Conservation (phyloP, 2,797 vertebrate genomes). For the Hyperoplus lanceolatus region DNA sequence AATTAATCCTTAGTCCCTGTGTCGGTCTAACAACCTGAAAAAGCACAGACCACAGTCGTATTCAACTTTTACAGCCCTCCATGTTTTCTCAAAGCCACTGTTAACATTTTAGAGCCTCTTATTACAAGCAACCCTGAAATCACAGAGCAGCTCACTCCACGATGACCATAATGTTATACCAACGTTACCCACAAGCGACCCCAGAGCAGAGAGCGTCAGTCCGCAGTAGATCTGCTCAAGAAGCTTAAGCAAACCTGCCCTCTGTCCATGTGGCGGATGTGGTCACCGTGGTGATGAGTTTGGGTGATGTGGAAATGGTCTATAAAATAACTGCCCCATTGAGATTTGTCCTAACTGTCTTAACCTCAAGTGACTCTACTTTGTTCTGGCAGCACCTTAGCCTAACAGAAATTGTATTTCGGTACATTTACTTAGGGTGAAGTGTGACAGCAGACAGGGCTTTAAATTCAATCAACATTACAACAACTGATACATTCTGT, state of each 20-base stretch:
- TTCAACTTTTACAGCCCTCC: conserved; percentile 43
- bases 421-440: conserved; percentile 31
- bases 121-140: conserved; percentile 63
- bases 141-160: conserved; percentile 55
- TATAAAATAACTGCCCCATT: conserved; percentile 40
- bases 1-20: conserved; percentile 1
- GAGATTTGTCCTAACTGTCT: conserved; percentile 36
- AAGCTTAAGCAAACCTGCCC: conserved; percentile 14
- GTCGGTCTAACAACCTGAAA: conserved; percentile 39
- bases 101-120: conserved; percentile 57
- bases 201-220: conserved; percentile 37
- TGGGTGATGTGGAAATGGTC: conserved; percentile 51
- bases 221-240: not conserved
- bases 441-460: not conserved
- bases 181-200: conserved; percentile 56
- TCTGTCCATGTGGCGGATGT: conserved; percentile 45
- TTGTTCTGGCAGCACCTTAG: conserved; percentile 44
- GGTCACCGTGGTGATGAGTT: conserved; percentile 62
- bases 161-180: conserved; percentile 66
- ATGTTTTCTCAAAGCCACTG: conserved; percentile 44
- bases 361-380: conserved; percentile 52
- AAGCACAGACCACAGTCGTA: conserved; percentile 36
- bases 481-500: not conserved
- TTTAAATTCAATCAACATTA: not conserved
- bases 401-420: conserved; percentile 31